A percentile compares a stretch with the other conserved stretches of the same genome.
Evolutionary conservation across 2,888 invertebrate genomes (phyloP).

Genomic region (Nematopogon swammerdamellus): DNA sequence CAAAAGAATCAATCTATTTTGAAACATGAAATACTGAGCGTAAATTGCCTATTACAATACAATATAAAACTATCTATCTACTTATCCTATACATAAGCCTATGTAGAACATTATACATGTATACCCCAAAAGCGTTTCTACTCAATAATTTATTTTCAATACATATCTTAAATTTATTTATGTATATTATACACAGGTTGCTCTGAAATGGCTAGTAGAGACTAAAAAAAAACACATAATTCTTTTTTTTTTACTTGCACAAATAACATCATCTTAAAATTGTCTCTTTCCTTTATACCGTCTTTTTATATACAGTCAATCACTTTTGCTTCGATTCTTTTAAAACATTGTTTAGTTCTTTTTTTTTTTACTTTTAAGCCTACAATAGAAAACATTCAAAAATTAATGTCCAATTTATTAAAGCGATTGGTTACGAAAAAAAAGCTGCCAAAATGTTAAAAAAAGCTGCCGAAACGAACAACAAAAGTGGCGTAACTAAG

Average conservation of each 20-base stretch:
- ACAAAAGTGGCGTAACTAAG: no score
- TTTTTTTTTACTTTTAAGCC: slow-evolving; percentile 9
- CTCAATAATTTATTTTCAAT: not conserved
- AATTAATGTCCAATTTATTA: no score
- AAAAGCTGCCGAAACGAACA: no score
- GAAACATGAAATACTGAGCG: not conserved
- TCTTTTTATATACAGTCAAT: slow-evolving; percentile 32
- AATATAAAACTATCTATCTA: not conserved
- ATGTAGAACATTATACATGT: not conserved
- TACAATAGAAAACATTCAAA: no score
- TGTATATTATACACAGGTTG: not conserved
- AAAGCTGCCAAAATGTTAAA: no score
- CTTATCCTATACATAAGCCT: not conserved
- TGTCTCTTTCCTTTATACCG: slow-evolving; percentile 12
- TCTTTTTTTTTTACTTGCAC: slow-evolving; percentile 17
- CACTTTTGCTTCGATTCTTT: slow-evolving; percentile 42
- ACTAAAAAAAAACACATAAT: not conserved
- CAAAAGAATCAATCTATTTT: not conserved
- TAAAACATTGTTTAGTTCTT: slow-evolving; percentile 38
- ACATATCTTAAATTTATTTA: no score
- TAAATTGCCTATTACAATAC: not conserved
- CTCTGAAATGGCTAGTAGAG: not conserved
- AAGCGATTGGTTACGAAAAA: no score
- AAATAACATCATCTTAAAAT: slow-evolving; percentile 19
- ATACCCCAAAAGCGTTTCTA: not conserved